phyloP scores from a whole-genome alignment of 2,797 vertebrate species.

The Microctenopoma steveboyesi region DNA sequence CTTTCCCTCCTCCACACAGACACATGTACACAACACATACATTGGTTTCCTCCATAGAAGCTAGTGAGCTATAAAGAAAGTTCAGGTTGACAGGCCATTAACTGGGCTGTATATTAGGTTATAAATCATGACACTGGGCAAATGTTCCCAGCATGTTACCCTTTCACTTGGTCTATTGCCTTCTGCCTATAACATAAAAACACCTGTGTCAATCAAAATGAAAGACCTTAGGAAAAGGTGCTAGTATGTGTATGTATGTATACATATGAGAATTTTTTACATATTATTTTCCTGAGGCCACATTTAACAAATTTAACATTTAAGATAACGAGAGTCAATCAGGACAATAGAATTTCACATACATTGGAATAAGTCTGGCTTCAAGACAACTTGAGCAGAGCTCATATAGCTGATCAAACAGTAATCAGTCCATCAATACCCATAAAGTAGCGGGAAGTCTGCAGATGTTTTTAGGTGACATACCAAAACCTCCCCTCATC shows the following conservation, averaged over 20 bases:
- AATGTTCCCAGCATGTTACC: constrained; percentile 43
- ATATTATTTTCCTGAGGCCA: constrained; percentile 15
- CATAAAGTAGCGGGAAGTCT: constrained; percentile 56
- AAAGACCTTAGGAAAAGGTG: constrained; percentile 1
- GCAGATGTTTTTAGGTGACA: constrained; percentile 41
- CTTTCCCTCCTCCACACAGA: constrained; percentile 42
- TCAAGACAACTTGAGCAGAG: constrained; percentile 21
- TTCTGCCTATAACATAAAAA: constrained; percentile 36
- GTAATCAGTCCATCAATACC: constrained; percentile 61
- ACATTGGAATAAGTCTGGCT: not conserved
- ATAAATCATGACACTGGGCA: constrained; percentile 63
- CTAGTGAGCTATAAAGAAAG: constrained; percentile 59
- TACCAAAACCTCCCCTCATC: constrained; percentile 43
- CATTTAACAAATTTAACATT: not conserved
- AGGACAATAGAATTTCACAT: not conserved
- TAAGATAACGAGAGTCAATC: not conserved
- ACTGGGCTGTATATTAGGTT: constrained; percentile 43
- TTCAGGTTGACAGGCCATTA: constrained; percentile 65
- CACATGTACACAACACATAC: constrained; percentile 14
- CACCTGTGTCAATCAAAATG: constrained; percentile 33
- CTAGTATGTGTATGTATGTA: not conserved
- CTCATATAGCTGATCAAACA: constrained; percentile 50
- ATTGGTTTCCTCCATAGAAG: constrained; percentile 33
- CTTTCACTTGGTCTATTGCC: constrained; percentile 28
- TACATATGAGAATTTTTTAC: not conserved